A percentile compares a stretch with the other conserved stretches of the same genome.
Conservation (phyloP, 2,113 vertebrate genomes). For the Lepus timidus region DNA sequence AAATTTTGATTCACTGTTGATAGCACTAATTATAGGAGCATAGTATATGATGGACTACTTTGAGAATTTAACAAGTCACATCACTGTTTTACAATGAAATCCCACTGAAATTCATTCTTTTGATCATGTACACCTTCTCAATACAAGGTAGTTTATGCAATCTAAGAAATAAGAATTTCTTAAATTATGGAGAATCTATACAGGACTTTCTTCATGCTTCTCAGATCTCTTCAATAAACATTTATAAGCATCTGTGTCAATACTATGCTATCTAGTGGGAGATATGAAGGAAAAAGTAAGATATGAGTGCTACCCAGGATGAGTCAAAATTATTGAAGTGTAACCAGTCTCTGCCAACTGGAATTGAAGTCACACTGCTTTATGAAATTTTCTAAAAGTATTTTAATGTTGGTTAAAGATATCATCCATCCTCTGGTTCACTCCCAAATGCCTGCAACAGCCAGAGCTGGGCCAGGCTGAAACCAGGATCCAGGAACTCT, state of each 20-base stretch:
- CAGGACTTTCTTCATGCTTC: background rate
- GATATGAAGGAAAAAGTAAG: conserved; percentile 41
- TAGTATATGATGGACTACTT: conserved; percentile 42
- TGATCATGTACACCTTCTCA: conserved; percentile 45
- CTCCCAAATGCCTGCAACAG: no score
- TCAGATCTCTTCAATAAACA: conserved; percentile 43
- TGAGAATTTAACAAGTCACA: conserved; percentile 60
- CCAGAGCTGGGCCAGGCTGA: no score
- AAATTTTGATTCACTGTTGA: conserved; percentile 68
- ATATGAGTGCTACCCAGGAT: background rate
- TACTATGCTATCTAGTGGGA: background rate
- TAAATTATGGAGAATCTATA: conserved; percentile 1
- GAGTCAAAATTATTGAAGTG: conserved; percentile 47
- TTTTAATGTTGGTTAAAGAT: background rate
- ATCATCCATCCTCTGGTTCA: no score
- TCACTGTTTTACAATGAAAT: conserved; percentile 69
- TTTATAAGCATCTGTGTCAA: conserved; percentile 40
- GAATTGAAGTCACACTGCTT: conserved; percentile 43
- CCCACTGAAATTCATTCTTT: conserved; percentile 58
- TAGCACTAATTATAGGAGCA: conserved; percentile 29
- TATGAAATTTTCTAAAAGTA: conserved; percentile 33
- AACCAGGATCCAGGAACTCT: no score
- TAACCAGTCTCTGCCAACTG: conserved; percentile 47
- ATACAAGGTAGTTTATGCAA: conserved; percentile 41
- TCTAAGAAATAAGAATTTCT: conserved; percentile 47